phyloP scores from a whole-genome alignment of 2,797 vertebrate genomes.

The Manis crassicaudata region DNA sequence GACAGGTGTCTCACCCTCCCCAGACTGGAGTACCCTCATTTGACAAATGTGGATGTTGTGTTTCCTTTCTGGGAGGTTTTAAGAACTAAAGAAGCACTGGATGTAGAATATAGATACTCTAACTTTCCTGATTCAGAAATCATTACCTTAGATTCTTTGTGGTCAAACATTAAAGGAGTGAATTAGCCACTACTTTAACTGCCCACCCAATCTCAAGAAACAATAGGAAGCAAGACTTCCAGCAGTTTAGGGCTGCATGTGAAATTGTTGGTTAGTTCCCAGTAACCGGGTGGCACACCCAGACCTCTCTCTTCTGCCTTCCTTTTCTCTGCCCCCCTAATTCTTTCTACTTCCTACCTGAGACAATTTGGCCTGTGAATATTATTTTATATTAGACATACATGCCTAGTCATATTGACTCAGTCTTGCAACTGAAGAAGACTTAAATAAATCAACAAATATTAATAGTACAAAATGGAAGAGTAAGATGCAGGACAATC shows the following conservation, averaged over 20 bases:
- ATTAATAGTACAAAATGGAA: neutral
- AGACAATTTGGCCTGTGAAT: neutral
- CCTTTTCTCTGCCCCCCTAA: neutral
- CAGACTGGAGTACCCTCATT: neutral
- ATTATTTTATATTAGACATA: neutral
- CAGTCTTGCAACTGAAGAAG: neutral
- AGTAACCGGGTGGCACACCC: neutral
- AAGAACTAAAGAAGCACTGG: neutral
- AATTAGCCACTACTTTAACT: neutral
- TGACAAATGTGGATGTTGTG: neutral
- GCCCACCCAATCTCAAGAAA: neutral
- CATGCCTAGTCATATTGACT: neutral
- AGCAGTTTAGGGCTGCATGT: neutral
- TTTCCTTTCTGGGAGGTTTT: neutral
- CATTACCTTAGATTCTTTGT: constrained; percentile 20
- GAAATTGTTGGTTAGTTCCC: neutral
- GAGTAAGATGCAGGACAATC: neutral
- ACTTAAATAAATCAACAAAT: neutral
- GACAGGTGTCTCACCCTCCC: neutral
- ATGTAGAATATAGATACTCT: neutral
- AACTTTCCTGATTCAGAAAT: constrained; percentile 38
- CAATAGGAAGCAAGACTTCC: neutral
- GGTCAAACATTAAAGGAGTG: neutral
- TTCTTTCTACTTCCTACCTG: neutral
- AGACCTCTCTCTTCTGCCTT: neutral